A percentile compares a stretch with the other conserved stretches of the same genome.
These are phyloP conservation scores for Arctia plantaginis DNA, from an alignment of 2,888 invertebrate species.

Conservation along the genomic window DNA sequence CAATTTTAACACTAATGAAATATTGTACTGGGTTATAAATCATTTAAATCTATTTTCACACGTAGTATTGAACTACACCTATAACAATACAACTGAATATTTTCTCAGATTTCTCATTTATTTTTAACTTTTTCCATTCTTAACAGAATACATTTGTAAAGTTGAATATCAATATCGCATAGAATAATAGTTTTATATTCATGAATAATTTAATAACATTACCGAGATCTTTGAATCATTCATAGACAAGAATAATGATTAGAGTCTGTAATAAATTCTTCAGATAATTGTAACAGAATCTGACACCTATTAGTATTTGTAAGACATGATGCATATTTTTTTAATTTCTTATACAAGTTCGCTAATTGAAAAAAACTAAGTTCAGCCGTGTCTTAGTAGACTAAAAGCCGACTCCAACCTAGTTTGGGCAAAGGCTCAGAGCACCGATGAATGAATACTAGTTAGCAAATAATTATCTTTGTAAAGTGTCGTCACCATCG, in stretches of 20 bases:
- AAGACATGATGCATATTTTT: no score
- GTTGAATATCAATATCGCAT: conserved; percentile 1
- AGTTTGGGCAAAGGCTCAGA: no score
- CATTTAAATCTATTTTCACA: no score
- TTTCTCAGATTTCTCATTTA: not conserved
- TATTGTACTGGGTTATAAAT: not conserved
- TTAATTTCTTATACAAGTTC: no score
- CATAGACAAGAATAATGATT: not conserved
- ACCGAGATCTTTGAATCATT: not conserved
- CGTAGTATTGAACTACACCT: not conserved
- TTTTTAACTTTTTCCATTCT: not conserved
- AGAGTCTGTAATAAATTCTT: not conserved
- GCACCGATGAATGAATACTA: no score
- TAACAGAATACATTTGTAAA: conserved; percentile 6
- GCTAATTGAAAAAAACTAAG: no score
- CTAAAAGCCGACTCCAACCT: no score
- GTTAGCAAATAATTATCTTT: no score
- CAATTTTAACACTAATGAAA: conserved; percentile 17
- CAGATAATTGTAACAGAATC: not conserved
- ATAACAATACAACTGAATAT: not conserved
- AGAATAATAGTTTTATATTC: not conserved
- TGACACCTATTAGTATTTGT: not conserved
- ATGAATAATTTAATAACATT: not conserved
- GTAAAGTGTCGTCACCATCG: no score
- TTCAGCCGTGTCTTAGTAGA: no score